These are phyloP conservation scores for Cryptus viduatorius DNA, from an alignment of 2,888 invertebrate genomes.

Conservation along the genomic window DNA sequence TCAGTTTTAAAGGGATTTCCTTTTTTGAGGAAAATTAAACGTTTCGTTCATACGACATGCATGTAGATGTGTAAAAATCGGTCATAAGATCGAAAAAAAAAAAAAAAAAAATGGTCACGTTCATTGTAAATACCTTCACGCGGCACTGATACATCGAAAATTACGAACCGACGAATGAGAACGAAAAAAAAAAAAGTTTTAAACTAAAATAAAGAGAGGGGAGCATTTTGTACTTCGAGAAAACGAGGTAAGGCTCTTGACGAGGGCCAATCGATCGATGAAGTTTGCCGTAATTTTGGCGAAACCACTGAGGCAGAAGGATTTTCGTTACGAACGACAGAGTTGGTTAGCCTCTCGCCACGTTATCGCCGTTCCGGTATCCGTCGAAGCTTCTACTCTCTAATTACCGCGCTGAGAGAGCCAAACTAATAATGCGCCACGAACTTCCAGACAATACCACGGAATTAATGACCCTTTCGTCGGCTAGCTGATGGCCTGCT, in stretches of 20 bases:
- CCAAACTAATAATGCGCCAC: conserved; percentile 63
- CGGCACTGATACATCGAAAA: no score
- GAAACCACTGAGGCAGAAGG: neutral
- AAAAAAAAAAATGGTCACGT: no score
- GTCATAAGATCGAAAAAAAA: no score
- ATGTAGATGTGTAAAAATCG: no score
- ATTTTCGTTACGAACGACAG: conserved; percentile 15
- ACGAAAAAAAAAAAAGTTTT: neutral
- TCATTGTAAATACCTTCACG: no score
- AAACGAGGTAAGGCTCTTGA: neutral
- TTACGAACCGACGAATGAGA: no score
- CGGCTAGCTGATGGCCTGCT: conserved; percentile 42
- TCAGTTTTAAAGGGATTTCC: neutral
- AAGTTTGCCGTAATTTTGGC: conserved; percentile 7
- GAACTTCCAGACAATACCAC: conserved; percentile 75
- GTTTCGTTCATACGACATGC: no score
- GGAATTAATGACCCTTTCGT: conserved; percentile 56
- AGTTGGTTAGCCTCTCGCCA: conserved; percentile 38
- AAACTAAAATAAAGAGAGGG: neutral
- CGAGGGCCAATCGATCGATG: neutral
- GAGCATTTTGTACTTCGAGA: neutral
- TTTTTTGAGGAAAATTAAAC: no score
- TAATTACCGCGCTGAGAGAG: conserved; percentile 58
- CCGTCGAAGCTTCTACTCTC: conserved; percentile 53
- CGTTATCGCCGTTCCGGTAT: conserved; percentile 39